Base-by-base conservation (phyloP, 2,113 vertebrate species). In the Leptocoma aspasia region DNA sequence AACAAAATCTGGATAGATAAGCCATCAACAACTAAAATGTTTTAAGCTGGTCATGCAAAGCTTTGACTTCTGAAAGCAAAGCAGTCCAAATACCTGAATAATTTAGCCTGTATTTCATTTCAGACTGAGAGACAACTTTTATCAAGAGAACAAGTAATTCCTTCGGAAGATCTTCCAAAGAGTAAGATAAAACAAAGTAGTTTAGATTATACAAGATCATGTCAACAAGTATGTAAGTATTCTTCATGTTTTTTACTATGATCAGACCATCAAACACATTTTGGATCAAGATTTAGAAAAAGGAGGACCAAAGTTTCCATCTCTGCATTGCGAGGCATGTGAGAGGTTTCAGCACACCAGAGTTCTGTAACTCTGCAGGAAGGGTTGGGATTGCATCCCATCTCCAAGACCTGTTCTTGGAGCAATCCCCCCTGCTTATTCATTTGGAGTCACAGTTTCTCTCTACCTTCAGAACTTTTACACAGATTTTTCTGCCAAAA, bases 1-100 rank as follows among this genome's bases (percentile, higher is more conserved):
- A 68, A 75, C 64, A 54, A 90, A 79, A 45, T 93, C 90, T 89
- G 76, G 61, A 75, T 50, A 91, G 61, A 93, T 76, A 89, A 95
- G 37, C 37, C 45, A 89, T 75, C 69, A 71, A 76, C 91, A 64
- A 1, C 15, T 45, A 39, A 84, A 75, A 42, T 53, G 19, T 17
- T 82, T 76, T 76, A 86, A 82, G 41, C 49, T 82, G 57, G 33
- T 93, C 65, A 76, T 86, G 81, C 41, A 92, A 63, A 86, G 54
- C 53, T 91, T 82, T 71, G 60, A 28, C 79, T 79, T 89, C 68
- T 81, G 52, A 91, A 94, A 86, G 53, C 56, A 76, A 30, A 77
- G 64, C 39, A 83, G 50, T 64, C 84, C 27, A 77, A 73, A 61
- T 50, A 73, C 54, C 35, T 54, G 23, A 69, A 64, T 39, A 50